Evolutionary conservation across 2,797 vertebrate genomes (phyloP).

Genomic region (Delichon dasypus): DNA sequence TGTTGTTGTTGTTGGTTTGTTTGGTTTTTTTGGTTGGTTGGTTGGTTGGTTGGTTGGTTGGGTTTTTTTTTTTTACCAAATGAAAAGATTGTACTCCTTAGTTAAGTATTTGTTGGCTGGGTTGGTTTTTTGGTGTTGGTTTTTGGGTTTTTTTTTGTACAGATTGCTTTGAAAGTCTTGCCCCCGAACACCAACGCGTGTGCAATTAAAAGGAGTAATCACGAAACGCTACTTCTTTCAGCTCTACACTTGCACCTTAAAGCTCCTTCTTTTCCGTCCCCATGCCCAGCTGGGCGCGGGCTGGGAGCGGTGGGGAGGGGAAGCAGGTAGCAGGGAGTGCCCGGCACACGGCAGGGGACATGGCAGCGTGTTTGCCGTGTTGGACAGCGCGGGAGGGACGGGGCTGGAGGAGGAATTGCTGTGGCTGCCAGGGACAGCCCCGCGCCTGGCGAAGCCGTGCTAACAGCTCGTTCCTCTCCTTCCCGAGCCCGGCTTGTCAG

Average conservation of each 20-base stretch:
- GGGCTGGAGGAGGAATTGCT: not conserved
- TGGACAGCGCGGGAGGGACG: not conserved
- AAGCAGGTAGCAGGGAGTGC: not conserved
- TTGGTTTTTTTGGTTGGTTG: too few species aligned
- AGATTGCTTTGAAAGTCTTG: not conserved
- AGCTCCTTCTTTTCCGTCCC: not conserved
- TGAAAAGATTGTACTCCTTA: not conserved
- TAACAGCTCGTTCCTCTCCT: not conserved
- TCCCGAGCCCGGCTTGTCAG: not conserved
- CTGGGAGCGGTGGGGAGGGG: not conserved
- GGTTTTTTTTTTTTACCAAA: not conserved
- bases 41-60: too few species aligned
- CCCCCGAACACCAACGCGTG: not conserved
- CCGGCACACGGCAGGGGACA: not conserved
- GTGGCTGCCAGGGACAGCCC: not conserved
- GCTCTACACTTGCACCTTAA: not conserved
- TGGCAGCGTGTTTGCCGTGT: not conserved
- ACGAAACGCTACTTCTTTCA: not conserved
- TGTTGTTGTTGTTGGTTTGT: too few species aligned
- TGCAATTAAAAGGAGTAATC: not conserved
- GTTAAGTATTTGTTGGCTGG: not conserved
- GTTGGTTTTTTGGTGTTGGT: not conserved
- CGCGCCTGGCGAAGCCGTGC: not conserved
- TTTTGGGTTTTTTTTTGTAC: not conserved
- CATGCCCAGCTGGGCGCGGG: not conserved